Percentiles rank a stretch among this genome's conserved stretches.
phyloP scores from a whole-genome alignment of 2,797 vertebrate species.

The Rhinophrynus dorsalis region DNA sequence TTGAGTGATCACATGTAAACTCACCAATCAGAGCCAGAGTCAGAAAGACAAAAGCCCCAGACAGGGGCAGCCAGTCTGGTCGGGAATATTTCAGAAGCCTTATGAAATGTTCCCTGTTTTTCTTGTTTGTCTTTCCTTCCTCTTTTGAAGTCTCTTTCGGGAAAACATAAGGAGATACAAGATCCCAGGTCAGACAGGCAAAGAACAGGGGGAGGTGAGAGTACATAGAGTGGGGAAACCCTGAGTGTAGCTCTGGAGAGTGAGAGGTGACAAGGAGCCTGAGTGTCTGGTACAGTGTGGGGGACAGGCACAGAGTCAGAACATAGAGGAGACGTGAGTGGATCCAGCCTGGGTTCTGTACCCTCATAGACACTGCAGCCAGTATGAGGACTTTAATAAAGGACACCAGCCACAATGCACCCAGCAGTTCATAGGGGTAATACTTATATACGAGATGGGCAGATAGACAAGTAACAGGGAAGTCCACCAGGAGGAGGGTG shows the following conservation, averaged over 20 bases:
- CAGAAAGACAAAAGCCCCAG: constrained; percentile 73
- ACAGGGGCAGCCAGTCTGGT: constrained; percentile 65
- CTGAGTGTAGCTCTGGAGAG: background rate
- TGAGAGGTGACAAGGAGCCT: constrained; percentile 8
- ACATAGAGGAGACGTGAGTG: background rate
- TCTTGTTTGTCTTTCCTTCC: background rate
- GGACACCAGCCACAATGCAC: constrained; percentile 60
- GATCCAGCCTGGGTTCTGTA: background rate
- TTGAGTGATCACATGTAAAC: constrained; percentile 29
- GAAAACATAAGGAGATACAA: background rate
- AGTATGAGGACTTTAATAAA: constrained; percentile 51
- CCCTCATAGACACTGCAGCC: background rate
- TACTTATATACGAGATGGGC: constrained; percentile 6
- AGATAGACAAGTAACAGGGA: background rate
- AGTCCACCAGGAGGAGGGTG: constrained; percentile 8
- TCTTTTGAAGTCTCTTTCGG: background rate
- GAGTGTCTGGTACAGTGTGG: constrained; percentile 28
- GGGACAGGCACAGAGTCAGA: constrained; percentile 4
- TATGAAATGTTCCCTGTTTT: constrained; percentile 37
- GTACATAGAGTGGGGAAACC: background rate
- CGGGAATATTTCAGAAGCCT: constrained; percentile 53
- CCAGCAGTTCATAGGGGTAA: constrained; percentile 21
- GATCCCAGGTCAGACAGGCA: constrained; percentile 25
- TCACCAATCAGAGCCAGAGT: constrained; percentile 73
- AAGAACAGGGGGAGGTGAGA: background rate